Conservation (phyloP, 2,797 vertebrate species). For the Saxicola maurus region DNA sequence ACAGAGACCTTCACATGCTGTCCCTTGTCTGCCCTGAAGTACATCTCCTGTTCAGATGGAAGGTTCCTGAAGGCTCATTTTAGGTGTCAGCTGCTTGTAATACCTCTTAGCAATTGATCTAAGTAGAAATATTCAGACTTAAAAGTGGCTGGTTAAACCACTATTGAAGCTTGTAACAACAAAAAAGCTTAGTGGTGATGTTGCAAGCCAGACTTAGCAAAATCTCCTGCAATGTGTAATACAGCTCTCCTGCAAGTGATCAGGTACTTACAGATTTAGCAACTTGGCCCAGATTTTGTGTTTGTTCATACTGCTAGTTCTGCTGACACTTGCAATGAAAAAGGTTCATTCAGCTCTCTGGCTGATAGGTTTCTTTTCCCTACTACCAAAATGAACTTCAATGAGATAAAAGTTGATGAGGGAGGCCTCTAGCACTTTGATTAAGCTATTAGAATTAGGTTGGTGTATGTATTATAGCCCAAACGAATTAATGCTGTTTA, state of each 20-base stretch:
- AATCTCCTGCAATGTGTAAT: neutral
- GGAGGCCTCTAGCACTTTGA: neutral
- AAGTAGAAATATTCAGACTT: neutral
- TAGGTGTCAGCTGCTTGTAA: neutral
- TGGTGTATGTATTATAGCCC: neutral
- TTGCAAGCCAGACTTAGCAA: neutral
- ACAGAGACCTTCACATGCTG: neutral
- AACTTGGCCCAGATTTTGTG: neutral
- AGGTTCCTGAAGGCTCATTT: neutral
- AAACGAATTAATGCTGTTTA: neutral
- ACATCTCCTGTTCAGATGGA: neutral
- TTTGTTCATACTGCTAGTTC: neutral
- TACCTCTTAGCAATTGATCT: neutral
- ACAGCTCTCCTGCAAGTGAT: neutral
- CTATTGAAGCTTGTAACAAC: neutral
- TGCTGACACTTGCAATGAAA: neutral
- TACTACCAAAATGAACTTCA: neutral
- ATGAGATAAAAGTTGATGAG: neutral
- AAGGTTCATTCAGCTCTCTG: neutral
- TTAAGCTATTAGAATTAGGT: neutral
- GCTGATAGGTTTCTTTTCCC: neutral
- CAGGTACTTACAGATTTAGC: neutral
- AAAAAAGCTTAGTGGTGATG: neutral
- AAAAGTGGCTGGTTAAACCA: neutral
- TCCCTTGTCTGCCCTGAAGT: neutral